Base-by-base conservation (phyloP, 2,888 invertebrate species). In the Nycteola revayana region DNA sequence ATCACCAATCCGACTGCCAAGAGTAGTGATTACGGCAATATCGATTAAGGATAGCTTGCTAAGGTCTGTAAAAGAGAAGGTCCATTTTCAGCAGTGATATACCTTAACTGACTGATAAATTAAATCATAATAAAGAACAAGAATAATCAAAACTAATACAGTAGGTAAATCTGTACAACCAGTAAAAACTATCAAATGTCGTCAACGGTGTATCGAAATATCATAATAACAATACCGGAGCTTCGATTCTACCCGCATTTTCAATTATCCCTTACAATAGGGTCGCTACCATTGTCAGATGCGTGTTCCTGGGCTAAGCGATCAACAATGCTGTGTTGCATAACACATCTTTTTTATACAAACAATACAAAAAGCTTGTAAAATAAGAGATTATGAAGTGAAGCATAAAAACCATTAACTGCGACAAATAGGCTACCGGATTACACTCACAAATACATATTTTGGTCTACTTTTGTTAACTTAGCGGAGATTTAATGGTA, bases 231-330 rank as follows among this genome's bases (percentile, higher is more conserved):
- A 61, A 62, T 62, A 49, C 57, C 66, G 60, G 66, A 72, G 65
- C 71, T 70, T 66, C 73, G 77, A 80, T 77, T 71, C 72, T 67
- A 49, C 80, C 82, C 83, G 78, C 80, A 80, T 80, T 68, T 77
- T 75, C 77, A 71, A 78, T 82, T 74, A 75, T 64, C 54, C 56
- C 37, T 51, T 68, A 80, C 75, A 82, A 82, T 72, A 47, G 75
- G 47, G 39, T 46, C 53, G 58, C 49, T 53, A 54, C 46, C 62
- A 71, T 75, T 74, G 74, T 74, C 59, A 64, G 54, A 61, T 60
- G 59, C 65, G 66, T 64, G 68, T 65, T 70, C 56, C 56, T 59
- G 49, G 54, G 56, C 66, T 62, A 62, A 51, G 52, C 61, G 59
- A 24, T 37, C 50, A 53, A 86, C 80, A 85, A 85, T 72, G 44